These are phyloP conservation scores for Castor canadensis DNA, from an alignment of 2,113 vertebrate genomes.

Conservation along the genomic window DNA sequence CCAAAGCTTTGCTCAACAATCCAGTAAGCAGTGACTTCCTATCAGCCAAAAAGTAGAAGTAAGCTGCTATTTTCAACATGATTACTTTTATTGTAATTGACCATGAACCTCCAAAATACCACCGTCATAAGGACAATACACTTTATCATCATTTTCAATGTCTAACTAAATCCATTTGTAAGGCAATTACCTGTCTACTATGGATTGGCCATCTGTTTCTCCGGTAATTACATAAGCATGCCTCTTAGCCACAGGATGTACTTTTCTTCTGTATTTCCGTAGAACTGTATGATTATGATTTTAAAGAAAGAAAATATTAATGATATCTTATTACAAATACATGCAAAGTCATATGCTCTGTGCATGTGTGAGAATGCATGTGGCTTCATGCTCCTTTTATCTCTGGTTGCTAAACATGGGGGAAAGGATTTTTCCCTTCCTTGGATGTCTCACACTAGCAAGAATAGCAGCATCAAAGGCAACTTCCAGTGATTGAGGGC, in stretches of 20 bases:
- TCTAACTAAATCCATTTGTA: slow-evolving; percentile 69
- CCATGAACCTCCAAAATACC: slow-evolving; percentile 43
- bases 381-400: not conserved
- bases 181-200: slow-evolving; percentile 75
- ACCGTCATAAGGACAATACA: slow-evolving; percentile 38
- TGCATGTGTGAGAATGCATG: not conserved
- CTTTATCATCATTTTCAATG: slow-evolving; percentile 67
- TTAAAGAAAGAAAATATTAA: slow-evolving; percentile 21
- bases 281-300: not conserved
- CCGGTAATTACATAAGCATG: slow-evolving; percentile 50
- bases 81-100: slow-evolving; percentile 55
- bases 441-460: not conserved
- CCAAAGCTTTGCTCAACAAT: not conserved
- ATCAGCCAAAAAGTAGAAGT: slow-evolving; percentile 19
- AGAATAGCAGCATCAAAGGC: not conserved
- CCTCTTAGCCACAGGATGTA: slow-evolving; percentile 57
- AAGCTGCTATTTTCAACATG: slow-evolving; percentile 29
- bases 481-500: not conserved
- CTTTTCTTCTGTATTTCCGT: not conserved
- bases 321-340: not conserved
- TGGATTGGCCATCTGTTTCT: slow-evolving; percentile 72
- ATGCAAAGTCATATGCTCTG: not conserved
- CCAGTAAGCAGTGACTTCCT: not conserved
- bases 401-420: not conserved
- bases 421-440: not conserved